Evolutionary conservation across 1,140 invertebrate species (phyloP).

Genomic region (Drosophila nasuta): DNA sequence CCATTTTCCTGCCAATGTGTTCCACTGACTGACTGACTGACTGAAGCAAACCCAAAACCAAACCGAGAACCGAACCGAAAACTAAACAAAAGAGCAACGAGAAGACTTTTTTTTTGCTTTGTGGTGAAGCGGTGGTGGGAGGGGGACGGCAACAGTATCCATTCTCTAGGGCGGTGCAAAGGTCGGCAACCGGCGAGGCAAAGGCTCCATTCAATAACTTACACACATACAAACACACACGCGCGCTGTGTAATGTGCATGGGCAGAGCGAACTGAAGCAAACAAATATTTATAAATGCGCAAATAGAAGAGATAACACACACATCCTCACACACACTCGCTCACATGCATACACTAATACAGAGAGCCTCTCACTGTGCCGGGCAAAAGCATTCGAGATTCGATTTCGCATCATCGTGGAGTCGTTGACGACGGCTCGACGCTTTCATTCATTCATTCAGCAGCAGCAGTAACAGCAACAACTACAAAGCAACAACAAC

Average conservation of each 20-base stretch:
- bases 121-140: not conserved
- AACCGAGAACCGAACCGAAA: conserved; percentile 22
- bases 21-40: conserved; percentile 13
- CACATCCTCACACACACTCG: conserved; percentile 29
- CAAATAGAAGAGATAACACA: conserved; percentile 77
- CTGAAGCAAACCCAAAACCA: conserved; percentile 23
- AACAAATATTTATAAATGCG: conserved; percentile 82
- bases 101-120: conserved; percentile 16
- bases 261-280: conserved; percentile 62
- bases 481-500: conserved; percentile 18
- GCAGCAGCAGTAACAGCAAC: conserved; percentile 30
- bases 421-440: conserved; percentile 77
- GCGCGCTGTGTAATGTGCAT: conserved; percentile 65
- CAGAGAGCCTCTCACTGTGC: conserved; percentile 62
- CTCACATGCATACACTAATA: conserved; percentile 22
- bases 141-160: conserved; percentile 14
- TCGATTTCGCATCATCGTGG: conserved; percentile 72
- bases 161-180: conserved; percentile 52
- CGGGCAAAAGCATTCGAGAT: conserved; percentile 65
- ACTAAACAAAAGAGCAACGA: conserved; percentile 50
- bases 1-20: conserved; percentile 18
- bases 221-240: conserved; percentile 26
- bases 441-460: conserved; percentile 72
- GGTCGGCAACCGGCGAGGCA: conserved; percentile 64
- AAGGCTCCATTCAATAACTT: conserved; percentile 64